A percentile compares a stretch with the other conserved stretches of the same genome.
Evolutionary conservation across 30 jellyfish, hydroid and myxozoan species (phyloP).

Genomic region (Haliclystus octoradiatus): DNA sequence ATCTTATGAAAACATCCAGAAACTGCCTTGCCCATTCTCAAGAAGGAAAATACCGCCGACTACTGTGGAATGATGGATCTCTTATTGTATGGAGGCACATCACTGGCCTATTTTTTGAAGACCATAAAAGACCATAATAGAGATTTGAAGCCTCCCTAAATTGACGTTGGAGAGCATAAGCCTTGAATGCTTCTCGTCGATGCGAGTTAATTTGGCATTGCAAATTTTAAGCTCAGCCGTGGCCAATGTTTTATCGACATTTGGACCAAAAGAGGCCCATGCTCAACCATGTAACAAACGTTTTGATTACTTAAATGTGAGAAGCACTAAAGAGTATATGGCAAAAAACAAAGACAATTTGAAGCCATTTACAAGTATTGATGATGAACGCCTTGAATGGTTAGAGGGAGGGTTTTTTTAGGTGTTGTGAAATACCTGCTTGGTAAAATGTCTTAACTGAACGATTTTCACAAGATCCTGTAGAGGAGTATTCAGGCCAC

Average conservation of each 20-base stretch:
- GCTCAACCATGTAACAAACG: too few relatives aligned
- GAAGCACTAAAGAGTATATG: slow-evolving; percentile 8
- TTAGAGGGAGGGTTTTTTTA: too few relatives aligned
- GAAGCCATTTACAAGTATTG: slow-evolving; percentile 6
- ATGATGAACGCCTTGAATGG: slow-evolving; percentile 6
- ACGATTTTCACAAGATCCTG: too few relatives aligned
- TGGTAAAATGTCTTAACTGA: too few relatives aligned
- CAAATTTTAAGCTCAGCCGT: not conserved
- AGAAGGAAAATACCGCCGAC: not conserved
- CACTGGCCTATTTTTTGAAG: not conserved
- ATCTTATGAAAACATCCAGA: not conserved
- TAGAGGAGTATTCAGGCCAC: too few relatives aligned
- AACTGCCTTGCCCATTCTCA: not conserved
- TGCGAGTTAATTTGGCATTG: not conserved
- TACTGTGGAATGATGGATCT: not conserved
- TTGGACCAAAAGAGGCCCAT: not conserved
- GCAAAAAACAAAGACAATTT: slow-evolving; percentile 1
- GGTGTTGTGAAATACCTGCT: too few relatives aligned
- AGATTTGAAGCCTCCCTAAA: not conserved
- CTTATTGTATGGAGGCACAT: not conserved
- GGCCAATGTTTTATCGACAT: not conserved
- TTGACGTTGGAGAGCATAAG: not conserved
- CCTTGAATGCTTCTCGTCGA: not conserved
- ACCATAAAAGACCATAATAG: too few relatives aligned
- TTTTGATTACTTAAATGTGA: slow-evolving; percentile 3